These are phyloP conservation scores for Diplodus sargus DNA, from an alignment of 2,797 vertebrate species.

Conservation along the genomic window DNA sequence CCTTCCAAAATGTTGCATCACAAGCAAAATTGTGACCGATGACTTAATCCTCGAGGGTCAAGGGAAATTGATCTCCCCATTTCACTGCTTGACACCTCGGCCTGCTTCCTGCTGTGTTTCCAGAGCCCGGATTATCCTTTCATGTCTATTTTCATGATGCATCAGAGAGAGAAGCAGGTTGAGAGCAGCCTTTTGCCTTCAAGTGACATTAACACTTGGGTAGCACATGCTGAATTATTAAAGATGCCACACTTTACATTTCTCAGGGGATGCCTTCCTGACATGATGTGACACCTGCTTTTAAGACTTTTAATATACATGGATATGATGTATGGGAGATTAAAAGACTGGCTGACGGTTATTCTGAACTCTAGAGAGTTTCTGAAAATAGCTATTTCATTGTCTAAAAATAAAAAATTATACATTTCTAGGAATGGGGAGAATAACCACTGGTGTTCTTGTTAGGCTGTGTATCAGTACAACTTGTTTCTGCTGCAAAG, in stretches of 20 bases:
- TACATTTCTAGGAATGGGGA: slow-evolving; percentile 23
- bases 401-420: slow-evolving; percentile 7
- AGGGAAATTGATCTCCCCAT: slow-evolving; percentile 62
- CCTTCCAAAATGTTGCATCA: slow-evolving; percentile 83
- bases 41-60: slow-evolving; percentile 66
- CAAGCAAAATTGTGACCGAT: slow-evolving; percentile 77
- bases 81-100: slow-evolving; percentile 57
- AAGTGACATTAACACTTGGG: slow-evolving; percentile 64
- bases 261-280: slow-evolving; percentile 34
- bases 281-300: slow-evolving; percentile 19
- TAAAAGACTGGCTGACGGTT: slow-evolving; percentile 41
- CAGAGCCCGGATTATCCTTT: slow-evolving; percentile 59
- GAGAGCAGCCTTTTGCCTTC: slow-evolving; percentile 59
- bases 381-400: slow-evolving; percentile 33
- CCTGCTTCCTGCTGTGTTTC: slow-evolving; percentile 63
- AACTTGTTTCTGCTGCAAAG: slow-evolving; percentile 88
- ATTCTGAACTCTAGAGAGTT: slow-evolving; percentile 11
- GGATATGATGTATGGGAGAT: slow-evolving; percentile 43
- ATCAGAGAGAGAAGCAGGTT: slow-evolving; percentile 46
- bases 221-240: slow-evolving; percentile 74
- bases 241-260: slow-evolving; percentile 59
- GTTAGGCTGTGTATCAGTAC: slow-evolving; percentile 29
- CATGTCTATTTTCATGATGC: slow-evolving; percentile 68
- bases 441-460: neutral
- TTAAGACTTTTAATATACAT: slow-evolving; percentile 56